Percentiles rank a stretch among this genome's conserved stretches.
These are phyloP conservation scores for Nomada ruficornis DNA, from an alignment of 2,888 invertebrate species.

Conservation along the genomic window DNA sequence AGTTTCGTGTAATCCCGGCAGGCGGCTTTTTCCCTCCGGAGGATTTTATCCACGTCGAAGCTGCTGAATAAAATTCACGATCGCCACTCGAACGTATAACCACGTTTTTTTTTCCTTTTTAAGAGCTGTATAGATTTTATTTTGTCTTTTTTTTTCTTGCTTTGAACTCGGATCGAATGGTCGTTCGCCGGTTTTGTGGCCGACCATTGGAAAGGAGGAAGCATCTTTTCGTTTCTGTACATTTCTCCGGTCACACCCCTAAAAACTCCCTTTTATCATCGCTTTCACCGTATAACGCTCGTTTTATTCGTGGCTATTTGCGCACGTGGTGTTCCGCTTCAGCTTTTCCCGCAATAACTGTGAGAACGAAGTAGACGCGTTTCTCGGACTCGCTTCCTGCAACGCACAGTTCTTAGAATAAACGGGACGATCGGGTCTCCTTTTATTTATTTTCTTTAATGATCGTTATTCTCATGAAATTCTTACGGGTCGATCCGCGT, in stretches of 20 bases:
- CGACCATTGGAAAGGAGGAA: background rate
- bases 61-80: slow-evolving; percentile 26
- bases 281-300: slow-evolving; percentile 47
- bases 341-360: slow-evolving; percentile 63
- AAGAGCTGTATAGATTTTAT: background rate
- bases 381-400: slow-evolving; percentile 49
- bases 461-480: background rate
- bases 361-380: slow-evolving; percentile 40
- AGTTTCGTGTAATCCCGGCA: slow-evolving; percentile 23
- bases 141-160: background rate
- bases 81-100: background rate
- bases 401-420: slow-evolving; percentile 47
- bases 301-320: slow-evolving; percentile 65
- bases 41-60: slow-evolving; percentile 5
- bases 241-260: background rate
- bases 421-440: background rate
- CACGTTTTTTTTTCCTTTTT: background rate
- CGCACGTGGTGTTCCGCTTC: slow-evolving; percentile 70
- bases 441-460: background rate
- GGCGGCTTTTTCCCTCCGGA: background rate
- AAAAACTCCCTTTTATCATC: slow-evolving; percentile 21
- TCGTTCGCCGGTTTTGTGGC: background rate
- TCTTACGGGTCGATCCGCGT: background rate
- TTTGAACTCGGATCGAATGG: background rate
- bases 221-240: background rate